phyloP scores from a whole-genome alignment of 2,113 vertebrate genomes.

The Rhodinocichla rosea region DNA sequence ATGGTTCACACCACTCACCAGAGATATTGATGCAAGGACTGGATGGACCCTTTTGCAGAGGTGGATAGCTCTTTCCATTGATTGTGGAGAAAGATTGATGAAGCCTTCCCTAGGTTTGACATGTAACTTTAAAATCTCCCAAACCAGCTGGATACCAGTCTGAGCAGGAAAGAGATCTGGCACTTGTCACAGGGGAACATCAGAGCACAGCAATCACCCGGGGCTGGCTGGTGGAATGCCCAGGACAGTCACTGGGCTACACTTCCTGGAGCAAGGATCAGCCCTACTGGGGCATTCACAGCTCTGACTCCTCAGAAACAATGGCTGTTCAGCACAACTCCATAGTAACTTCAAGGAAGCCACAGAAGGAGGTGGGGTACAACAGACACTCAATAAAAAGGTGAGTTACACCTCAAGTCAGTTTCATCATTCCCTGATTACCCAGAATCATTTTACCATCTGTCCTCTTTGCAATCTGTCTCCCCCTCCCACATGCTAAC shows the following conservation, averaged over 20 bases:
- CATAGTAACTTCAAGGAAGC: not conserved
- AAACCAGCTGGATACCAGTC: not conserved
- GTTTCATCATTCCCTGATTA: not conserved
- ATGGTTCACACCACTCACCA: not conserved
- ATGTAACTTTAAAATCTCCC: not conserved
- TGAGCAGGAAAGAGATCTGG: not conserved
- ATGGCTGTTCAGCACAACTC: not conserved
- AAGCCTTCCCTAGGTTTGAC: not conserved
- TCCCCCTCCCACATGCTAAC: not conserved
- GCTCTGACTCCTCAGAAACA: not conserved
- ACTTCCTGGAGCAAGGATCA: not conserved
- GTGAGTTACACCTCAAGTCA: not conserved
- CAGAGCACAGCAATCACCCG: not conserved
- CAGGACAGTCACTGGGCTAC: not conserved
- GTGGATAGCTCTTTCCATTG: rapidly evolving
- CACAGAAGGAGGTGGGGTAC: not conserved
- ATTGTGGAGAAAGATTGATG: not conserved
- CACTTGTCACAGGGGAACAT: not conserved
- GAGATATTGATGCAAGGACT: not conserved
- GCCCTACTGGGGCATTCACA: not conserved
- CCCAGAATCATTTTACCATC: rapidly evolving
- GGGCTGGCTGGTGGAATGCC: not conserved
- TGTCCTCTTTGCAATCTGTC: not conserved
- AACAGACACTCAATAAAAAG: not conserved
- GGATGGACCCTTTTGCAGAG: not conserved